Percentiles rank a stretch among this genome's conserved stretches.
phyloP scores from a whole-genome alignment of 2,113 vertebrate genomes.

The Urocolius indicus region DNA sequence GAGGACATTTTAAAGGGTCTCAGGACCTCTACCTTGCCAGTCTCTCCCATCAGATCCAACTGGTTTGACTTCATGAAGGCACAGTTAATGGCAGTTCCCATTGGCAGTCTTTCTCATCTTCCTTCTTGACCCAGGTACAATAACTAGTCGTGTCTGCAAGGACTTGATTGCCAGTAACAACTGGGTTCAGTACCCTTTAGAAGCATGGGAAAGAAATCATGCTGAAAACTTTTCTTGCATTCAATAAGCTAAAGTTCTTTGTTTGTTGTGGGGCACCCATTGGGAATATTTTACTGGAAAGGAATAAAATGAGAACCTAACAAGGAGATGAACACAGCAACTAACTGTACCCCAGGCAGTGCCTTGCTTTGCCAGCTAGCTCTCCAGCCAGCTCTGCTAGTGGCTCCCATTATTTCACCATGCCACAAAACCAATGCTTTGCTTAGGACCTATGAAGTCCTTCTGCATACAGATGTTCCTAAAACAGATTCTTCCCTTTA shows the following conservation, averaged over 20 bases:
- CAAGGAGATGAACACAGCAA: not conserved
- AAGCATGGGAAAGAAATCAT: not conserved
- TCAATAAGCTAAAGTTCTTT: not conserved
- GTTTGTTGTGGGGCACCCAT: not conserved
- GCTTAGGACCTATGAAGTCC: not conserved
- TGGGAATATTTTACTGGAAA: not conserved
- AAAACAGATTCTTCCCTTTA: not conserved
- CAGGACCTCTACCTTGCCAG: not conserved
- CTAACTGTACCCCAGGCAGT: not conserved
- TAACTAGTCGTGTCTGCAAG: not conserved
- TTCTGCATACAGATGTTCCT: not conserved
- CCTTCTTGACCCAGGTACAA: not conserved
- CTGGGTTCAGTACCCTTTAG: not conserved
- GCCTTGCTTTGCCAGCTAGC: not conserved
- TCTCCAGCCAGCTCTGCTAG: not conserved
- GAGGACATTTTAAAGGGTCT: not conserved
- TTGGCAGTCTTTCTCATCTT: not conserved
- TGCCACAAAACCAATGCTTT: rapidly evolving
- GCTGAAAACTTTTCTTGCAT: not conserved
- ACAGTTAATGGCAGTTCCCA: rapidly evolving
- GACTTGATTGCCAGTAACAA: not conserved
- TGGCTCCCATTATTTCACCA: not conserved
- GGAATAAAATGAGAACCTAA: not conserved
- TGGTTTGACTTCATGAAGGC: not conserved
- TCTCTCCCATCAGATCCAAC: not conserved